These are phyloP conservation scores for Phyto melanocephala DNA, from an alignment of 2,888 invertebrate genomes.

Conservation along the genomic window DNA sequence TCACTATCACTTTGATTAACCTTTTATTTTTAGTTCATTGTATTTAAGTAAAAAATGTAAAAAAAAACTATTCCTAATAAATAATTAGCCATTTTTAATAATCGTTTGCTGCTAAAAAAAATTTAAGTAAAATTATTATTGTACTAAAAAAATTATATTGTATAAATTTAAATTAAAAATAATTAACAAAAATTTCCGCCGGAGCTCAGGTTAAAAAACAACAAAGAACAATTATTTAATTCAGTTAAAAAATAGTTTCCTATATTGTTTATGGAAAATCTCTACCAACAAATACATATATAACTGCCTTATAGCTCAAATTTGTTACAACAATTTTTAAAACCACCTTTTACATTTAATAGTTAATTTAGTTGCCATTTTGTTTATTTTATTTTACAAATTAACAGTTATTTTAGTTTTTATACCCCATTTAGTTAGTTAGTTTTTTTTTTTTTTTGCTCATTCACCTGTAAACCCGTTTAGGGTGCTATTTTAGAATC, in stretches of 20 bases:
- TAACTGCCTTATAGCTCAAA: conserved; percentile 58
- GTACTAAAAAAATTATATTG: not conserved
- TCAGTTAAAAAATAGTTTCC: not conserved
- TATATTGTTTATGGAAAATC: conserved; percentile 9
- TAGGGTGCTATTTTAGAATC: too few relatives aligned
- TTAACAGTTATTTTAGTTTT: conserved; percentile 8
- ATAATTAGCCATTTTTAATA: conserved; percentile 20
- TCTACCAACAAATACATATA: conserved; percentile 24
- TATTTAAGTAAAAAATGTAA: conserved; percentile 20
- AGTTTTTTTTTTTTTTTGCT: too few relatives aligned
- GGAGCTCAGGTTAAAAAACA: conserved; percentile 45
- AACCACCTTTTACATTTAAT: conserved; percentile 47
- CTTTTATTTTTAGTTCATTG: conserved; percentile 16
- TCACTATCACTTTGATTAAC: conserved; percentile 14
- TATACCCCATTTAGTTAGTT: conserved; percentile 2
- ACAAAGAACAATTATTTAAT: not conserved
- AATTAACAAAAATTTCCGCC: conserved; percentile 39
- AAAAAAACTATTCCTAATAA: not conserved
- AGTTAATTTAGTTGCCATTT: conserved; percentile 57
- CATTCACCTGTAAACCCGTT: not conserved
- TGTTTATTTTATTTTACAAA: conserved; percentile 29
- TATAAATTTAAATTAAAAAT: conserved; percentile 15
- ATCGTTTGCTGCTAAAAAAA: conserved; percentile 24
- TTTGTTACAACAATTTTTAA: conserved; percentile 18
- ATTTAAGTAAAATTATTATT: not conserved